A percentile compares a stretch with the other conserved stretches of the same genome.
phyloP scores from a whole-genome alignment of 1,140 invertebrate genomes.

The Drosophila pandora region DNA sequence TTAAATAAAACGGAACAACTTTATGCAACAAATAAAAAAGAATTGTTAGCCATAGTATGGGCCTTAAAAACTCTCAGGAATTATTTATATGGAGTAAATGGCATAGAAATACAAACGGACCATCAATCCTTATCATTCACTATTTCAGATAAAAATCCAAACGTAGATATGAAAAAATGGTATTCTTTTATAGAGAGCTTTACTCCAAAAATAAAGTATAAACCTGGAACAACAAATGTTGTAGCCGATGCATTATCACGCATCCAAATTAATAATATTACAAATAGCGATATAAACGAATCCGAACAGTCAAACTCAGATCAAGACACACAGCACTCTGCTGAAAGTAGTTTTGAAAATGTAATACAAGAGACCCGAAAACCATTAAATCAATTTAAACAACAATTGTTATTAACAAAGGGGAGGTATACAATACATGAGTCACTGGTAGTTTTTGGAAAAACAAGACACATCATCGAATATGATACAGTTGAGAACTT shows the following conservation, averaged over 20 bases:
- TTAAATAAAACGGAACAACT: neutral
- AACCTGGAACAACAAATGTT: too few relatives aligned
- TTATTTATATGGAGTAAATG: neutral
- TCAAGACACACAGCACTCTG: neutral
- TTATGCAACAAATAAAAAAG: neutral
- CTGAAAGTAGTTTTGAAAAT: constrained; percentile 28
- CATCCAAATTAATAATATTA: too few relatives aligned
- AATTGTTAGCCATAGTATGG: constrained; percentile 2
- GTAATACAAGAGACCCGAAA: constrained; percentile 1
- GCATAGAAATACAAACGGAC: neutral
- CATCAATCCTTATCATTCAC: too few relatives aligned
- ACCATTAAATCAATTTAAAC: constrained; percentile 5
- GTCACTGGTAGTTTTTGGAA: neutral
- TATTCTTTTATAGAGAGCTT: too few relatives aligned
- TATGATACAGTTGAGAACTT: too few relatives aligned
- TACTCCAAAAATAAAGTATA: too few relatives aligned
- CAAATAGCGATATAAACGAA: too few relatives aligned
- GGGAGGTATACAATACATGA: neutral
- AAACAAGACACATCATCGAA: too few relatives aligned
- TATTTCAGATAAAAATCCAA: too few relatives aligned
- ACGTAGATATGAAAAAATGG: too few relatives aligned
- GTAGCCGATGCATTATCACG: neutral
- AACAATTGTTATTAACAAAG: constrained; percentile 7
- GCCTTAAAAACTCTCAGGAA: neutral
- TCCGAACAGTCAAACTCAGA: too few relatives aligned